phyloP scores from a whole-genome alignment of 2,888 invertebrate genomes.

The Odontomyia ornata region DNA sequence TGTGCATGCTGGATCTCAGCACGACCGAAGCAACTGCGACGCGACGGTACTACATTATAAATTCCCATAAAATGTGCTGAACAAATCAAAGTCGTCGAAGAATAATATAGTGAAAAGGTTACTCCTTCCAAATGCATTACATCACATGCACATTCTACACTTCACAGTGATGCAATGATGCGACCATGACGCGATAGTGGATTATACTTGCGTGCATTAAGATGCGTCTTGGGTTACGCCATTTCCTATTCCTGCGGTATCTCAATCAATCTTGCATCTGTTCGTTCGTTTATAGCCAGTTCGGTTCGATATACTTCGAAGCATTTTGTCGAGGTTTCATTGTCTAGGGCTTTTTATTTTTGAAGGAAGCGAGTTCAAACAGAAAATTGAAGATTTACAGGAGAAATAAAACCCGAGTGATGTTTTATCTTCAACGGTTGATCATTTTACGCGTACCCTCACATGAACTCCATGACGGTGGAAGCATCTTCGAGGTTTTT shows the following conservation, averaged over 20 bases:
- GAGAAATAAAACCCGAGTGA: constrained; percentile 8
- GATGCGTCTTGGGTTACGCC: neutral
- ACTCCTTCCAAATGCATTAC: constrained; percentile 2
- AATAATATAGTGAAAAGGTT: constrained; percentile 13
- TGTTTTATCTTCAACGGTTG: constrained; percentile 17
- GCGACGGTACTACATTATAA: constrained; percentile 14
- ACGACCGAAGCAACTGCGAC: too few species aligned
- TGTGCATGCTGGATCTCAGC: neutral
- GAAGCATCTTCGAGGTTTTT: neutral
- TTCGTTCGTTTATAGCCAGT: neutral
- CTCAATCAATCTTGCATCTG: constrained; percentile 21
- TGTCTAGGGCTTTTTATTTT: neutral
- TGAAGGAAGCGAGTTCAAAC: neutral
- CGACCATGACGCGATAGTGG: neutral
- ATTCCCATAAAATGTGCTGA: constrained; percentile 23
- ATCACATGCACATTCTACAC: neutral
- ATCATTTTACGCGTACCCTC: constrained; percentile 4
- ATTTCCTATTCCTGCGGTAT: constrained; percentile 21
- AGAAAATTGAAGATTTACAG: constrained; percentile 17
- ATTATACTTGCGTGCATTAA: neutral
- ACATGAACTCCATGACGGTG: neutral
- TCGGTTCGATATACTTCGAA: neutral
- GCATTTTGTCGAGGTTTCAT: too few species aligned
- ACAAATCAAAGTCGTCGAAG: constrained; percentile 25
- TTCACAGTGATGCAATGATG: constrained; percentile 14